Conservation (phyloP, 2,797 vertebrate genomes). For the Gymnopithys bicolor region DNA sequence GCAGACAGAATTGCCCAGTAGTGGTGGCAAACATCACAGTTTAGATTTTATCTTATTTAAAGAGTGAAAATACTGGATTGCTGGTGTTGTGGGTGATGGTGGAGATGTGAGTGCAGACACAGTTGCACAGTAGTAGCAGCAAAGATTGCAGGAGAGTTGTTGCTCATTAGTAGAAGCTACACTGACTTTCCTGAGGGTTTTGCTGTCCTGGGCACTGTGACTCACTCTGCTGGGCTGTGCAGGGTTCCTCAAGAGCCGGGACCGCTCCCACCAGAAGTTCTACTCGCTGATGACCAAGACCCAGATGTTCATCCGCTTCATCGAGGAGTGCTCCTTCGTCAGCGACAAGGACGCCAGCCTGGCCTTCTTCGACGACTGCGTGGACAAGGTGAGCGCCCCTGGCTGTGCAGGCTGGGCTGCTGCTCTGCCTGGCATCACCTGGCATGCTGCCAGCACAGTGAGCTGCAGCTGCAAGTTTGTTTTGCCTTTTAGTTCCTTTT, state of each 20-base stretch:
- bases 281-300: slow-evolving; percentile 98
- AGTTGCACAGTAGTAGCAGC: background rate
- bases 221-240: background rate
- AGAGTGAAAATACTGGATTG: background rate
- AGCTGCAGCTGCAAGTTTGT: background rate
- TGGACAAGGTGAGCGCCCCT: slow-evolving; percentile 90
- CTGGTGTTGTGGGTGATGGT: background rate
- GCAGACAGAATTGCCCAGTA: background rate
- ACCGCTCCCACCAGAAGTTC: slow-evolving; percentile 98
- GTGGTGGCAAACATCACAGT: background rate
- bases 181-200: background rate
- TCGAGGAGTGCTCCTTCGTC: slow-evolving; percentile 98
- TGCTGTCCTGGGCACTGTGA: background rate
- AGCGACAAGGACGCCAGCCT: slow-evolving; percentile 97
- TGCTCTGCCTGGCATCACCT: background rate
- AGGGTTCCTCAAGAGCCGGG: slow-evolving; percentile 97
- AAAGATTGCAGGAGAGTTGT: background rate
- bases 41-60: background rate
- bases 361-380: slow-evolving; percentile 98
- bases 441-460: background rate
- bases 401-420: slow-evolving; percentile 65
- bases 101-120: background rate
- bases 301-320: slow-evolving; percentile 99
- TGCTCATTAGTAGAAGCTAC: accelerated
- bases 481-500: background rate